Conservation (phyloP, 2,113 vertebrate species). For the Myotis yumanensis region DNA sequence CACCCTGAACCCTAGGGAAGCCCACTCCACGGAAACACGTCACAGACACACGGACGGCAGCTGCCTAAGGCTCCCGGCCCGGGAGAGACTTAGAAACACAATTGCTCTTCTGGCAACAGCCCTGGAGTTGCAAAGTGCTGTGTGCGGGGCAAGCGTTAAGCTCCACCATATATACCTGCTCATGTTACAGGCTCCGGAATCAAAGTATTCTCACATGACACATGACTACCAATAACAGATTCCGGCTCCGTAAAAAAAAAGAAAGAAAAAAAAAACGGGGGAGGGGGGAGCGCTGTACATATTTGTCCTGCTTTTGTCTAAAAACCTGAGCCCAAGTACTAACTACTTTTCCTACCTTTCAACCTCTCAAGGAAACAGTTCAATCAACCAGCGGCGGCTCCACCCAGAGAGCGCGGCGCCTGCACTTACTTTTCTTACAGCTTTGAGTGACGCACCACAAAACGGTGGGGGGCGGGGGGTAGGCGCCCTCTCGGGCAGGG, state of each 20-base stretch:
- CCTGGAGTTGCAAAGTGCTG: neutral
- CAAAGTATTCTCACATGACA: constrained; percentile 72
- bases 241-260: constrained; percentile 63
- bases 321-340: constrained; percentile 22
- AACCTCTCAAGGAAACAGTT: neutral
- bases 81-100: neutral
- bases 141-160: neutral
- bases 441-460: constrained; percentile 86
- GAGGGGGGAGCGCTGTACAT: neutral
- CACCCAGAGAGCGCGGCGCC: neutral
- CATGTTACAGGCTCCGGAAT: constrained; percentile 61
- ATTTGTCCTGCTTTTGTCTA: constrained; percentile 59
- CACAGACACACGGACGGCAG: neutral
- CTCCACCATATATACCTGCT: constrained; percentile 62
- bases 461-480: constrained; percentile 57
- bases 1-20: neutral
- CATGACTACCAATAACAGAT: constrained; percentile 75
- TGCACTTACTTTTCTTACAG: constrained; percentile 86
- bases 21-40: neutral
- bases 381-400: neutral
- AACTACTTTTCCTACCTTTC: constrained; percentile 36
- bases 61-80: neutral
- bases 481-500: constrained; percentile 75
- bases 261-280: constrained; percentile 40
- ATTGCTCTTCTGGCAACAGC: neutral